Base-by-base conservation (phyloP, 23 tunicate species). In the Clavelina lepadiformis region DNA sequence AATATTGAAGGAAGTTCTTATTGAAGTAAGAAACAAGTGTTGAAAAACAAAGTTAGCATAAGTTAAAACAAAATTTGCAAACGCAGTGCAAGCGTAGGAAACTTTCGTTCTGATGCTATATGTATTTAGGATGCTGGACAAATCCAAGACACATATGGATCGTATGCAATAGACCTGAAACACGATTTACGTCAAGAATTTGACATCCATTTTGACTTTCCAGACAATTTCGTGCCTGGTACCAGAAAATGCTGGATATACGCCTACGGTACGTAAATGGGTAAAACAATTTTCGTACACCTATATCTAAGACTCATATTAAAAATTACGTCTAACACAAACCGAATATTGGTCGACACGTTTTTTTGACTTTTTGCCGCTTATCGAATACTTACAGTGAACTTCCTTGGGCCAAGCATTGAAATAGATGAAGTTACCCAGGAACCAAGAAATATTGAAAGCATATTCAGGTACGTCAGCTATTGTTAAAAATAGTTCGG, bases 181-280 rank as follows among this genome's bases (percentile, higher is more conserved):
- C 28, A n/a, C 22, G 26, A n/a, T 19, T 6, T 29, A 20, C 50
- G 51, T 1, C 74, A 27, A 68, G 0, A 21, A 28, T 68, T 68
- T 53, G 31, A 68, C 0, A 50, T 68, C n/a, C 54, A 55, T 23
- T 23, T 68, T 0, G 15, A 28, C 15, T 68, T 68, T 51, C 74
- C 74, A 8, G 64, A 68, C 15, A 52, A 53, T 20, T 25, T 55
- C 30, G 64, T 68, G 0, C 36, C 64, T 28, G 36, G 30, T 28
- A 68, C 66, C 20, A 29, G 74, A 21, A 15, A 68, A 53, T 68
- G 74, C 63, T 68, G 74, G 74, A 25, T 68, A 5, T 68, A 68
- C 64, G 54, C 74, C 19, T 68, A 50, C 21, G 28, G 74, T 68
- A 53, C 50, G 64, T n/a, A n/a, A n/a, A n/a, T n/a, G n/a, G n/a